These are phyloP conservation scores for Leptobrachium leishanense DNA, from an alignment of 2,113 vertebrate species.

Conservation along the genomic window DNA sequence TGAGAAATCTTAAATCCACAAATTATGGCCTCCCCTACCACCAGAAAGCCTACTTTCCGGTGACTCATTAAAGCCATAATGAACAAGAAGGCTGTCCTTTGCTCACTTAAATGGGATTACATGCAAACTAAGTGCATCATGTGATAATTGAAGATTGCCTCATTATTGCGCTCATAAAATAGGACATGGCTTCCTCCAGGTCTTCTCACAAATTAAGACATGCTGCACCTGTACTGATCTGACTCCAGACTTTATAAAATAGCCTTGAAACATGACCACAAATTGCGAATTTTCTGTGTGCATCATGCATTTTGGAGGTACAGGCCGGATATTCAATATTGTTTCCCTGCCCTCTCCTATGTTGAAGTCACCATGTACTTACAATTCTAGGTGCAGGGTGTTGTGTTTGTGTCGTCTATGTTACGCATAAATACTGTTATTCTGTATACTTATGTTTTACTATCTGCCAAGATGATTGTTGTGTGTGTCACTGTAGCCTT, in stretches of 20 bases:
- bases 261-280: neutral
- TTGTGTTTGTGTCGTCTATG: no score
- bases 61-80: slow-evolving; percentile 49
- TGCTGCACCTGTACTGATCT: slow-evolving; percentile 9
- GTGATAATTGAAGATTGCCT: slow-evolving; percentile 48
- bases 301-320: no score
- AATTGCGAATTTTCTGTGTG: neutral
- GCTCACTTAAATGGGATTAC: slow-evolving; percentile 47
- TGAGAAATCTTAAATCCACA: neutral
- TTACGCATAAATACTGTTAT: no score
- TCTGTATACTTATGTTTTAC: no score
- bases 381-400: no score
- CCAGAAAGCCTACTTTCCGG: slow-evolving; percentile 22
- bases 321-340: no score
- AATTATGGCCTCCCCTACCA: neutral
- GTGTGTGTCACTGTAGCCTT: no score
- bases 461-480: no score
- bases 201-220: slow-evolving; percentile 5
- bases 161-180: slow-evolving; percentile 37
- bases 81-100: slow-evolving; percentile 52
- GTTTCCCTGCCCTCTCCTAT: no score
- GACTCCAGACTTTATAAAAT: neutral
- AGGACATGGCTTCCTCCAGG: slow-evolving; percentile 33
- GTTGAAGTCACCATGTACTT: no score
- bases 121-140: slow-evolving; percentile 38